A percentile compares a stretch with the other conserved stretches of the same genome.
These are phyloP conservation scores for Manis crassicaudata DNA, from an alignment of 2,797 vertebrate species.

Conservation along the genomic window DNA sequence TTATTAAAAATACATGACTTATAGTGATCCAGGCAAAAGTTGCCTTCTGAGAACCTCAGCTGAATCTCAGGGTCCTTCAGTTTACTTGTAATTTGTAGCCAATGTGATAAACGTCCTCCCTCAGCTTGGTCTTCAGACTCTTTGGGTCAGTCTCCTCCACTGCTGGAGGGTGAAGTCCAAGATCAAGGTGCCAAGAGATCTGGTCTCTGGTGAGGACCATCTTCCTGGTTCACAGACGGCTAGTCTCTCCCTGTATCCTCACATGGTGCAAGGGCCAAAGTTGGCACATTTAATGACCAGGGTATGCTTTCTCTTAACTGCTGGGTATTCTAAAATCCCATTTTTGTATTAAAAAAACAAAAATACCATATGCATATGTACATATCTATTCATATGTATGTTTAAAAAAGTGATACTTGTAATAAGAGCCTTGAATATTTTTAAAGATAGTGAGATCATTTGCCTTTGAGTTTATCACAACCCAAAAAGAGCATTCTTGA, in stretches of 20 bases:
- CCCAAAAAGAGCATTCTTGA: not conserved
- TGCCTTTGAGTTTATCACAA: constrained; percentile 5
- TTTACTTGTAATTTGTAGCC: not conserved
- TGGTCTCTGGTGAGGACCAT: not conserved
- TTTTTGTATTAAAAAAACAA: constrained; percentile 41
- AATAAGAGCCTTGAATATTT: not conserved
- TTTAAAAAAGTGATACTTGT: not conserved
- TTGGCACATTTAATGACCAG: not conserved
- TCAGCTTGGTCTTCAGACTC: not conserved
- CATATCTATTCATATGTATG: not conserved
- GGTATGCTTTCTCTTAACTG: not conserved
- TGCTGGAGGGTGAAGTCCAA: not conserved
- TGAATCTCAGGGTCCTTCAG: not conserved
- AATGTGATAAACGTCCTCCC: not conserved
- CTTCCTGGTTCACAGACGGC: not conserved
- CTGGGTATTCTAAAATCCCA: not conserved
- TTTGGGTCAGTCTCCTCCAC: not conserved
- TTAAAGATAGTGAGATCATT: not conserved
- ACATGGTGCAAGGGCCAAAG: not conserved
- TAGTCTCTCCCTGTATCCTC: not conserved
- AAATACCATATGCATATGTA: not conserved
- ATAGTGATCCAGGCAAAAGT: too few relatives aligned
- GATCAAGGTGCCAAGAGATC: not conserved
- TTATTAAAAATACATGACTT: not conserved
- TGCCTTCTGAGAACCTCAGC: not conserved